Conservation (phyloP, 2,797 vertebrate genomes). For the Coregonus ussuriensis region DNA sequence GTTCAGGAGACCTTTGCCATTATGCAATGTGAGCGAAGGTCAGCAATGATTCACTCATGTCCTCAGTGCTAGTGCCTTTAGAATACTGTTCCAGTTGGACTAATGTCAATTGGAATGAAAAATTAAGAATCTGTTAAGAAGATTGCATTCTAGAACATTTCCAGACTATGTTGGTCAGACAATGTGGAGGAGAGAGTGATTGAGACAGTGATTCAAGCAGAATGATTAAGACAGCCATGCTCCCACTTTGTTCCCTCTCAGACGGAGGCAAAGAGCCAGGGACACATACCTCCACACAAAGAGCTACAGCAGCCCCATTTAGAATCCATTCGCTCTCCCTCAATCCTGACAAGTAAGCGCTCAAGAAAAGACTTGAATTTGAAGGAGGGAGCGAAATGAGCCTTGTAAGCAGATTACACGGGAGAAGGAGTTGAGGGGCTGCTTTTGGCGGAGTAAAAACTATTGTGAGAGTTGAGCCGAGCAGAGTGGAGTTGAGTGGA, state of each 20-base stretch:
- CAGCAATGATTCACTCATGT: background rate
- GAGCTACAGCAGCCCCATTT: conserved; percentile 43
- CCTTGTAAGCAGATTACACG: conserved; percentile 29
- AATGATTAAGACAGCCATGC: background rate
- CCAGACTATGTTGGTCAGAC: background rate
- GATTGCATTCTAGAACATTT: background rate
- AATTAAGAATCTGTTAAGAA: background rate
- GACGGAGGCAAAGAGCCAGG: conserved; percentile 42
- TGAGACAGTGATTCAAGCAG: background rate
- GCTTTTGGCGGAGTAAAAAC: conserved; percentile 16
- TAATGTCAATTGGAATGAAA: background rate
- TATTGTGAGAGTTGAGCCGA: background rate
- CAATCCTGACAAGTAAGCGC: conserved; percentile 51
- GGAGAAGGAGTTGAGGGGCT: conserved; percentile 11
- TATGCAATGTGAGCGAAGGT: background rate
- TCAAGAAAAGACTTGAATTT: conserved; percentile 30
- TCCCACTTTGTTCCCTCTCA: background rate
- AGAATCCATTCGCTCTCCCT: conserved; percentile 41
- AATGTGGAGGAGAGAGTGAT: background rate
- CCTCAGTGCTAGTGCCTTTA: background rate
- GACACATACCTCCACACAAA: conserved; percentile 62
- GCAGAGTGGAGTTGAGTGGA: background rate
- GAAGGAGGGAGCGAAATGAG: conserved; percentile 20
- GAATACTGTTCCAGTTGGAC: background rate
- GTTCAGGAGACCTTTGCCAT: background rate